Evolutionary conservation across 2,888 invertebrate genomes (phyloP).

Genomic region (Oeneis ivallda): DNA sequence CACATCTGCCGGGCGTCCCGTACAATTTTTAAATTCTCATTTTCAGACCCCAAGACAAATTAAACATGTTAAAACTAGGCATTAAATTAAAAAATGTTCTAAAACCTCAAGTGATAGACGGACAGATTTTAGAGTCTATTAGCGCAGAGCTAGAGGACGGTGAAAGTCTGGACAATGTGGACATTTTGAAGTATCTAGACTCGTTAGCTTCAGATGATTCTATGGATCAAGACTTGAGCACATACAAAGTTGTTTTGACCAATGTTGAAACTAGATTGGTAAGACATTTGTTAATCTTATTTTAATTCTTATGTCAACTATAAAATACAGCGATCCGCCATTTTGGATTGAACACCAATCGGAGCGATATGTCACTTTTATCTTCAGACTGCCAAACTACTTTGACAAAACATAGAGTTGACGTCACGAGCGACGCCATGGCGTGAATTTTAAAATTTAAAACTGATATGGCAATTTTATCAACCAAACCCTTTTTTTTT

Average conservation of each 20-base stretch:
- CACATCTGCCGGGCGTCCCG: too few relatives aligned
- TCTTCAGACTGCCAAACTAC: too few relatives aligned
- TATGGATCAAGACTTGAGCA: slow-evolving; percentile 64
- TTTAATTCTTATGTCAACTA: too few relatives aligned
- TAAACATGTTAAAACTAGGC: slow-evolving; percentile 73
- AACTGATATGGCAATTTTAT: too few relatives aligned
- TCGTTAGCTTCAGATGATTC: slow-evolving; percentile 68
- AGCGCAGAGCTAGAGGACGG: slow-evolving; percentile 50
- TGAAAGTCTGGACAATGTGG: slow-evolving; percentile 63
- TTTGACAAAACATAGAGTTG: too few relatives aligned
- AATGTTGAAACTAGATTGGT: slow-evolving; percentile 69
- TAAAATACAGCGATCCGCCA: too few relatives aligned
- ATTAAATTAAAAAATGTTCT: slow-evolving; percentile 84
- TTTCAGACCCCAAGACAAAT: slow-evolving; percentile 62
- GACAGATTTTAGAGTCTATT: slow-evolving; percentile 63
- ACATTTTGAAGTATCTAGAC: slow-evolving; percentile 67
- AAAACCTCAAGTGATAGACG: slow-evolving; percentile 78
- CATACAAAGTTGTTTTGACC: slow-evolving; percentile 71
- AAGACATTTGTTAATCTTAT: slow-evolving; percentile 29
- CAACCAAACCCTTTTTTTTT: too few relatives aligned
- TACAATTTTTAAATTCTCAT: too few relatives aligned
- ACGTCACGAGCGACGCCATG: too few relatives aligned
- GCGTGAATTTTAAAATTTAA: too few relatives aligned
- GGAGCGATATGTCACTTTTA: too few relatives aligned
- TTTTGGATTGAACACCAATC: too few relatives aligned